Evolutionary conservation across 2,113 vertebrate species (phyloP).

Genomic region (Gila orcuttii): DNA sequence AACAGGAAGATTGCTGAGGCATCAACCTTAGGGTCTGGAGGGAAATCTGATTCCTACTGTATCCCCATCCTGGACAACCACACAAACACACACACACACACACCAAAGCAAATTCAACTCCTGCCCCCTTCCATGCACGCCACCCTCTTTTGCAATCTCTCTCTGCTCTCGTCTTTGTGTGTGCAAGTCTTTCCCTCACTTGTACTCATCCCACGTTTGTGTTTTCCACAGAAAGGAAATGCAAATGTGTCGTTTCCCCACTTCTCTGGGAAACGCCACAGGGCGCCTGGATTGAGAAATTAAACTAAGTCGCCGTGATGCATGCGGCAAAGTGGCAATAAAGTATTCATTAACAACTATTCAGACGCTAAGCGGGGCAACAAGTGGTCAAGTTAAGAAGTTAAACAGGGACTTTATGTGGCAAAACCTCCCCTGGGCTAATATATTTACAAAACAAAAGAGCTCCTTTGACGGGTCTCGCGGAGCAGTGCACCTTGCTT

Average conservation of each 20-base stretch:
- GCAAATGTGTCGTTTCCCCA: slow-evolving; percentile 68
- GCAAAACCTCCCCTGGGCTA: slow-evolving; percentile 51
- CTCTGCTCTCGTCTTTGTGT: slow-evolving; percentile 42
- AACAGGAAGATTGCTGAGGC: not conserved
- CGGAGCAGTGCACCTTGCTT: slow-evolving; percentile 48
- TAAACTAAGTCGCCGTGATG: slow-evolving; percentile 69
- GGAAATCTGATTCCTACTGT: slow-evolving; percentile 63
- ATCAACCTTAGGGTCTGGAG: not conserved
- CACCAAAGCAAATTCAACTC: slow-evolving; percentile 39
- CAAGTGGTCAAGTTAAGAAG: slow-evolving; percentile 70
- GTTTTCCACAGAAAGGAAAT: slow-evolving; percentile 73
- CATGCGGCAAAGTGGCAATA: slow-evolving; percentile 72
- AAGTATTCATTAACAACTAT: slow-evolving; percentile 78
- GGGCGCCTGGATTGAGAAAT: slow-evolving; percentile 66
- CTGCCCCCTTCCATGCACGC: slow-evolving; percentile 58
- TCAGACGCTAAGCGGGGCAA: slow-evolving; percentile 68
- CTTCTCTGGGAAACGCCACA: slow-evolving; percentile 78
- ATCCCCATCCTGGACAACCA: slow-evolving; percentile 56
- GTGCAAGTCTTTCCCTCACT: slow-evolving; percentile 57
- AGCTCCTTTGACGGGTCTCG: slow-evolving; percentile 40
- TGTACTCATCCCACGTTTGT: slow-evolving; percentile 69
- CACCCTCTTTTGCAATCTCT: slow-evolving; percentile 27
- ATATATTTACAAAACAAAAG: slow-evolving; percentile 70
- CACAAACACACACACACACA: slow-evolving; percentile 37
- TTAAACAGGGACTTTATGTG: slow-evolving; percentile 67